phyloP scores from a whole-genome alignment of 2,797 vertebrate species.

The Paguma larvata region DNA sequence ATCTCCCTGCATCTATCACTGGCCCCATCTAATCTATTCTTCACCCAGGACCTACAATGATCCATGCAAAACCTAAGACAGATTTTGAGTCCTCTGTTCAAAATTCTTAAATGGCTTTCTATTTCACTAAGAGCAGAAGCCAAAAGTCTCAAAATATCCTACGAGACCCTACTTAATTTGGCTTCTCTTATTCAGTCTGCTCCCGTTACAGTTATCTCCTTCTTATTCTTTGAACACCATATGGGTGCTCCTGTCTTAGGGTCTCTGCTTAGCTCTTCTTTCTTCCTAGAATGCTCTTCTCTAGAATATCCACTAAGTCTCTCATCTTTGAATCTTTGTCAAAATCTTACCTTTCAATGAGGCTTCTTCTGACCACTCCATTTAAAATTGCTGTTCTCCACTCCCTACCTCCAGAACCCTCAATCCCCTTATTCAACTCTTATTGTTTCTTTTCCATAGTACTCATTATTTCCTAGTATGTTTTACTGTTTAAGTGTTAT shows the following conservation, averaged over 20 bases:
- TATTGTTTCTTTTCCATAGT: background rate
- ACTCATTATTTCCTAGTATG: background rate
- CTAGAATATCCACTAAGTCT: background rate
- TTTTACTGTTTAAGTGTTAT: background rate
- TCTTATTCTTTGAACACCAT: background rate
- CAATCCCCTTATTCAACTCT: background rate
- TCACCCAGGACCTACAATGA: background rate
- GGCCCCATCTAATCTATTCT: background rate
- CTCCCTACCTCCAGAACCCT: background rate
- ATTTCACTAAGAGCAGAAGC: slow-evolving; percentile 21
- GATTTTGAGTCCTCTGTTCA: slow-evolving; percentile 14
- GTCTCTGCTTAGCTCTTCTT: background rate
- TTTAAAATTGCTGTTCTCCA: background rate
- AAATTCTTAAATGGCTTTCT: background rate
- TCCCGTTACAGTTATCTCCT: background rate
- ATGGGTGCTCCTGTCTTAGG: background rate
- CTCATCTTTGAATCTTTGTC: slow-evolving; percentile 21
- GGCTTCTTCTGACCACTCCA: background rate
- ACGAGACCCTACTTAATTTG: background rate
- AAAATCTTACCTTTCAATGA: background rate
- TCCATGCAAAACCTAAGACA: background rate
- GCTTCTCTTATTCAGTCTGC: background rate
- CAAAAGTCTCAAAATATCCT: background rate
- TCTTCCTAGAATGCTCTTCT: background rate
- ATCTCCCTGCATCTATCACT: background rate